phyloP scores from a whole-genome alignment of 1,140 invertebrate genomes.

The Drosophila virilis region DNA sequence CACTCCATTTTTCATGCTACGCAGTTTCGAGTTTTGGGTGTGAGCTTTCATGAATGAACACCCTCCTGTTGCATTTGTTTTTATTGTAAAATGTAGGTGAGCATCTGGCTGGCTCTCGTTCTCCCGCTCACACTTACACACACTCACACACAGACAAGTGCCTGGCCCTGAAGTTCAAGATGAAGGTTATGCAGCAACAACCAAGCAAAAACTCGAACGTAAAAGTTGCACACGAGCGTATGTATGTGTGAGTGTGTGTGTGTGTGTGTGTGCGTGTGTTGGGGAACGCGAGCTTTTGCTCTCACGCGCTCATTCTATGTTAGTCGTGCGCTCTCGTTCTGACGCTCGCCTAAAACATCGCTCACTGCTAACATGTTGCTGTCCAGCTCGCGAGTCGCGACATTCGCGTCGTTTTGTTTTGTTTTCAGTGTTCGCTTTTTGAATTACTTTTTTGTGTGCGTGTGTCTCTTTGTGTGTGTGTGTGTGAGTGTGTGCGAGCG shows the following conservation, averaged over 20 bases:
- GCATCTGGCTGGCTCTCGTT: constrained; percentile 19
- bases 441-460: neutral
- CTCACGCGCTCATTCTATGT: constrained; percentile 15
- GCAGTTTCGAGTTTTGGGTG: constrained; percentile 27
- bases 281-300: constrained; percentile 6
- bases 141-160: neutral
- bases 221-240: constrained; percentile 42
- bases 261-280: neutral
- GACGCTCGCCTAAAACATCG: constrained; percentile 33
- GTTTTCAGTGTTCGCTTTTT: constrained; percentile 40
- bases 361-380: constrained; percentile 64
- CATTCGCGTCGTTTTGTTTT: constrained; percentile 64
- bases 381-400: constrained; percentile 33
- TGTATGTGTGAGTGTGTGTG: neutral
- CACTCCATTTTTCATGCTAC: constrained; percentile 20
- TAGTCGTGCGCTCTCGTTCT: neutral
- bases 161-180: constrained; percentile 75
- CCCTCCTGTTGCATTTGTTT: constrained; percentile 82
- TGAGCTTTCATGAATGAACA: constrained; percentile 77
- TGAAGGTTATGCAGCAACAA: constrained; percentile 69
- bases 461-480: neutral
- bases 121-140: constrained; percentile 7
- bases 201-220: constrained; percentile 42
- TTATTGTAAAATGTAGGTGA: constrained; percentile 52
- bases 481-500: constrained; percentile 2